Percentiles rank a stretch among this genome's conserved stretches.
These are phyloP conservation scores for Bubo blakistoni DNA, from an alignment of 2,113 vertebrate species.

Conservation along the genomic window DNA sequence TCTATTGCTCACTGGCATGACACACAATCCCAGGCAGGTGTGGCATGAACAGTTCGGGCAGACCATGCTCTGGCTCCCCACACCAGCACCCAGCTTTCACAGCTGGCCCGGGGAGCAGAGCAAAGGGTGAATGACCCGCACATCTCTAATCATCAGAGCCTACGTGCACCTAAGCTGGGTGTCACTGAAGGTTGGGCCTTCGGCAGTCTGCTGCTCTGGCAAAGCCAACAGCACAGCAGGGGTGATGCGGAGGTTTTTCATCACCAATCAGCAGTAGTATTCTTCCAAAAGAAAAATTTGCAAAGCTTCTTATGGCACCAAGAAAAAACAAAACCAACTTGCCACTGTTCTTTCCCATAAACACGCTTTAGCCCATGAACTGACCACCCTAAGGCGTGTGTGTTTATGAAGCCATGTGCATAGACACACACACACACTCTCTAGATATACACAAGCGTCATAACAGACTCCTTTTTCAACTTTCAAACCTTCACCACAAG, in stretches of 20 bases:
- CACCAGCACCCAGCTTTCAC: not conserved
- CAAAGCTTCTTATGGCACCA: not conserved
- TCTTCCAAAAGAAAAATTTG: not conserved
- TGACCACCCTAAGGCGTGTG: not conserved
- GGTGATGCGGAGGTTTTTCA: not conserved
- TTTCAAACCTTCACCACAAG: not conserved
- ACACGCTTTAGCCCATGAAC: not conserved
- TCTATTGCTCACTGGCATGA: not conserved
- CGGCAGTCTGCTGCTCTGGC: not conserved
- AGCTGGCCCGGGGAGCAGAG: not conserved
- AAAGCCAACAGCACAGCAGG: not conserved
- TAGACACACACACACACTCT: fast-evolving
- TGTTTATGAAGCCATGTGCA: not conserved
- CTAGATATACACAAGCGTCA: not conserved
- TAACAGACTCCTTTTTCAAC: not conserved
- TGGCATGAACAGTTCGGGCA: not conserved
- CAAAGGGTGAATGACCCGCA: not conserved
- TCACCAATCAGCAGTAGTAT: not conserved
- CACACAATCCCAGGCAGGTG: not conserved
- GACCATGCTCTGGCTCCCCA: not conserved
- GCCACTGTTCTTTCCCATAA: not conserved
- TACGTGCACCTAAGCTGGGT: fast-evolving
- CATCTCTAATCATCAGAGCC: not conserved
- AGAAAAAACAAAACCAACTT: not conserved
- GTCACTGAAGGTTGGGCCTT: not conserved